Conservation (phyloP, 2,797 vertebrate genomes). For the Ctenopoma kingsleyae region DNA sequence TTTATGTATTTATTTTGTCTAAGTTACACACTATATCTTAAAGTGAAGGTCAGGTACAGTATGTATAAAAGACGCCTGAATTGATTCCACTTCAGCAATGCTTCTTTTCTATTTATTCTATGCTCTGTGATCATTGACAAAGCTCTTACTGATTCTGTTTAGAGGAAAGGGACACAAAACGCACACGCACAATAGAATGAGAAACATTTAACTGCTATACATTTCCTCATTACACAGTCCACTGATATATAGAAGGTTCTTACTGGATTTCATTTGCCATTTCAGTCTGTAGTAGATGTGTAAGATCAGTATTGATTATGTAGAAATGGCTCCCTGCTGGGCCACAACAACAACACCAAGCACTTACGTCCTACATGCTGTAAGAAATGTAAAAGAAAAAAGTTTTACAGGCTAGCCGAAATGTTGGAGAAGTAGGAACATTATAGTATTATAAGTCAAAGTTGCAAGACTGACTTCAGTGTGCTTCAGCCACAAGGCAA, state of each 20-base stretch:
- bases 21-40: too few relatives aligned
- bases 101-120: not conserved
- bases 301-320: slow-evolving; percentile 25
- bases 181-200: not conserved
- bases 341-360: slow-evolving; percentile 19
- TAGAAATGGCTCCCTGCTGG: slow-evolving; percentile 8
- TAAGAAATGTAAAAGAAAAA: slow-evolving; percentile 9
- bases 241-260: not conserved
- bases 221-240: slow-evolving; percentile 27
- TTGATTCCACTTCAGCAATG: not conserved
- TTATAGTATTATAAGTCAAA: too few relatives aligned
- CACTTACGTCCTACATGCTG: not conserved
- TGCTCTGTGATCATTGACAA: not conserved
- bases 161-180: not conserved
- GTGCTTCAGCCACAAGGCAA: too few relatives aligned
- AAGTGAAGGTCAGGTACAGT: not conserved
- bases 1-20: too few relatives aligned
- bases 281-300: slow-evolving; percentile 17
- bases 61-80: not conserved
- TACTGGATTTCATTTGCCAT: slow-evolving; percentile 11
- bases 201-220: not conserved
- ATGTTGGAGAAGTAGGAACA: not conserved
- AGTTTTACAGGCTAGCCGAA: not conserved
- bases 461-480: too few relatives aligned
- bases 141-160: not conserved